Conservation (phyloP, 2,888 invertebrate species). For the Helicoverpa assulta region DNA sequence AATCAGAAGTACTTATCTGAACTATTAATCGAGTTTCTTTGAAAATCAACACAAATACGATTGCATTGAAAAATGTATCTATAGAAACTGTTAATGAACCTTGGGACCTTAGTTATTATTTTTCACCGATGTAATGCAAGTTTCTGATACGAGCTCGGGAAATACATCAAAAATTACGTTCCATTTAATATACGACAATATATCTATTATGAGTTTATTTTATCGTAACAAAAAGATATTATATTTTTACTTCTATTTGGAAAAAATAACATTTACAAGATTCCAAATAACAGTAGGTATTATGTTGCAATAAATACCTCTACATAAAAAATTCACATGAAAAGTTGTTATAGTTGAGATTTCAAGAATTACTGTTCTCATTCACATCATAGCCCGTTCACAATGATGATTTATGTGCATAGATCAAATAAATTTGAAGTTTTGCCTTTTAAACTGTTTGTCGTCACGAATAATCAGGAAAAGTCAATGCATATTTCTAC, state of each 20-base stretch:
- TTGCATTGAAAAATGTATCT: neutral
- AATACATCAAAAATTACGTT: neutral
- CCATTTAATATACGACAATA: too few species aligned
- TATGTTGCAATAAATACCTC: neutral
- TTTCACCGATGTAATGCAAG: neutral
- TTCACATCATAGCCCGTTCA: conserved; percentile 18
- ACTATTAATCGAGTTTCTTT: conserved; percentile 1
- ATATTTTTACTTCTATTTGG: too few species aligned
- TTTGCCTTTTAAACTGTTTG: conserved; percentile 24
- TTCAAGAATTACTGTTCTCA: conserved; percentile 13
- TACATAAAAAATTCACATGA: neutral
- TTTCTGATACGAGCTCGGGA: neutral
- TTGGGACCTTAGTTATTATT: neutral
- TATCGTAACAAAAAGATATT: too few species aligned
- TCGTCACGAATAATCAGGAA: conserved; percentile 4
- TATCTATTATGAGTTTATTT: too few species aligned
- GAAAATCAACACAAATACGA: neutral
- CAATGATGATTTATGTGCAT: conserved; percentile 42
- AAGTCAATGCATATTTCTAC: conserved; percentile 20
- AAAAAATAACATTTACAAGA: too few species aligned
- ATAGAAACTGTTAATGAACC: neutral
- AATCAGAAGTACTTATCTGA: neutral
- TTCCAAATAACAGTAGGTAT: too few species aligned
- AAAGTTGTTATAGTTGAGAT: neutral
- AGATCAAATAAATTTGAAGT: conserved; percentile 15